Conservation (phyloP, 2,113 vertebrate genomes). For the Phalacrocorax carbo region DNA sequence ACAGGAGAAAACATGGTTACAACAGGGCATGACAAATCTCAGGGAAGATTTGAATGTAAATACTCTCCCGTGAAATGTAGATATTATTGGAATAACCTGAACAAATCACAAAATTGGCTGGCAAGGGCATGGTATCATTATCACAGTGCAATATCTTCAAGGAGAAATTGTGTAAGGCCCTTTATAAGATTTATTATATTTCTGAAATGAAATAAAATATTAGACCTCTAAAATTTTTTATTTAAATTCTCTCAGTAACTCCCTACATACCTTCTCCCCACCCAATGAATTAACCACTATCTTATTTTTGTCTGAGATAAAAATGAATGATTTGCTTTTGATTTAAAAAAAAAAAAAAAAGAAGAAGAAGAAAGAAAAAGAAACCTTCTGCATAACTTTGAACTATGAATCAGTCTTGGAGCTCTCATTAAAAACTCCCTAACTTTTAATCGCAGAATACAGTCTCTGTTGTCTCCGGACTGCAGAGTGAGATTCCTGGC, state of each 20-base stretch:
- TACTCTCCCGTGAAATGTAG: conserved; percentile 44
- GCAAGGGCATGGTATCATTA: conserved; percentile 33
- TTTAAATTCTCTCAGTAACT: conserved; percentile 18
- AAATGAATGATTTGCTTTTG: conserved; percentile 54
- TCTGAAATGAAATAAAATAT: conserved; percentile 53
- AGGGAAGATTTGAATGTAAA: conserved; percentile 56
- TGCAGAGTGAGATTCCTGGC: not conserved
- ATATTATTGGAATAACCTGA: conserved; percentile 65
- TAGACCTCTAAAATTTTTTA: not conserved
- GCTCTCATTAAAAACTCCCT: conserved; percentile 53
- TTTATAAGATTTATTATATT: conserved; percentile 35
- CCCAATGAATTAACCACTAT: conserved; percentile 30
- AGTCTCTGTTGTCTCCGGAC: conserved; percentile 13
- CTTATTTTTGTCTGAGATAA: conserved; percentile 45
- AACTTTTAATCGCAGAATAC: conserved; percentile 44
- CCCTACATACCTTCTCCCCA: not conserved
- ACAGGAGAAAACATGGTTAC: conserved; percentile 49
- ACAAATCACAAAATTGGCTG: conserved; percentile 51
- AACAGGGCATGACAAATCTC: conserved; percentile 56
- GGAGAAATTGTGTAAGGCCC: conserved; percentile 30
- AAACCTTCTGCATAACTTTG: conserved; percentile 40
- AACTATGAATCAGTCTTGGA: conserved; percentile 39
- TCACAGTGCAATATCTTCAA: conserved; percentile 32
- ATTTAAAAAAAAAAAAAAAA: not conserved
- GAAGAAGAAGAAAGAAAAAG: not conserved